Conservation (phyloP, 1,140 invertebrate species). For the Brachionus manjavacas region DNA sequence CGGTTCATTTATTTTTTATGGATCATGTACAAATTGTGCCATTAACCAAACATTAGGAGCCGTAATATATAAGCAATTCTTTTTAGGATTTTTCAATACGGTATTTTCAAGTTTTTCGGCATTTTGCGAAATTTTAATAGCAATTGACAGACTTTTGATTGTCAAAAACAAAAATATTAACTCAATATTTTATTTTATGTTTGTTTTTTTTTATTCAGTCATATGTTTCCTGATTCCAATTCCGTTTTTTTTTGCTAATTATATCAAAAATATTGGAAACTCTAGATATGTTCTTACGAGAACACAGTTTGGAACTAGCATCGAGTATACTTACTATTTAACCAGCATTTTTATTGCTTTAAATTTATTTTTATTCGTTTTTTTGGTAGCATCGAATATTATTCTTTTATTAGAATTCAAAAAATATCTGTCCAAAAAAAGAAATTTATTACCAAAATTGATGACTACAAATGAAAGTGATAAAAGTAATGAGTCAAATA, state of each 20-base stretch:
- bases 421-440: background rate
- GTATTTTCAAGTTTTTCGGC: background rate
- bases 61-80: background rate
- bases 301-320: background rate
- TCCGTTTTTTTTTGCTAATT: constrained; percentile 4
- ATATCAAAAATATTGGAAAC: background rate
- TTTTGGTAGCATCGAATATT: background rate
- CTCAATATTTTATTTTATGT: background rate
- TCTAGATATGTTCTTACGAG: background rate
- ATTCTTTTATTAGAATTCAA: constrained; percentile 2
- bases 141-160: background rate
- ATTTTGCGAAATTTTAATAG: background rate
- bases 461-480: background rate
- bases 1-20: background rate
- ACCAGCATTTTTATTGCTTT: background rate
- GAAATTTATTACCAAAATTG: background rate
- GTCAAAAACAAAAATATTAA: background rate
- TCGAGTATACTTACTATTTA: constrained; percentile 7
- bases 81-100: background rate
- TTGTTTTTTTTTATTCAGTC: background rate
- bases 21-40: background rate
- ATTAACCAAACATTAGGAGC: background rate
- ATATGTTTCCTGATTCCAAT: background rate
- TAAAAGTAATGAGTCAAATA: background rate
- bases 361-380: background rate